Conservation (phyloP, 2,113 vertebrate species). For the Muntiacus reevesi region DNA sequence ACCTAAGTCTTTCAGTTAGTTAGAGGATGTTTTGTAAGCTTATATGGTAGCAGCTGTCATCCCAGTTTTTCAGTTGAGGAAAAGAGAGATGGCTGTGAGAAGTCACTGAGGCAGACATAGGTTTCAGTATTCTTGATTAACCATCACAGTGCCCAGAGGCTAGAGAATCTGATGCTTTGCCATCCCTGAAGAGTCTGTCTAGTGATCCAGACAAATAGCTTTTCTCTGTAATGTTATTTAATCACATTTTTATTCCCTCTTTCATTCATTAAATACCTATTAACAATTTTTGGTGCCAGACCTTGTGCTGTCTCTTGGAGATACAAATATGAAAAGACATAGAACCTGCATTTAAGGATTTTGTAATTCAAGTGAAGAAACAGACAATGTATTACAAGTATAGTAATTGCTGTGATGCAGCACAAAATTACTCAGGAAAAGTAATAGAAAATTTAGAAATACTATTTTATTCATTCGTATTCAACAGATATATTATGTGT, state of each 20-base stretch:
- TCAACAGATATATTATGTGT: background rate
- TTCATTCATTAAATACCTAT: background rate
- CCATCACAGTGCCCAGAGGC: background rate
- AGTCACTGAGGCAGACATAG: background rate
- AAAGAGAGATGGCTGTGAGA: background rate
- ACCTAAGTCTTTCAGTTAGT: background rate
- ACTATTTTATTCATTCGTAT: background rate
- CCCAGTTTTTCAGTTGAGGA: background rate
- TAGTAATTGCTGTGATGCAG: background rate
- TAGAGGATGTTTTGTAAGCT: background rate
- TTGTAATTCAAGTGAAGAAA: background rate
- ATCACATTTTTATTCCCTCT: background rate
- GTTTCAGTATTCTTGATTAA: background rate
- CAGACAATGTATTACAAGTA: background rate
- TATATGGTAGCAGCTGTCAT: background rate
- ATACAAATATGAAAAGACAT: background rate
- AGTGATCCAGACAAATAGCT: background rate
- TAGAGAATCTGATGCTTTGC: background rate
- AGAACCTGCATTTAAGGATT: background rate
- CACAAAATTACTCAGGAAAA: background rate
- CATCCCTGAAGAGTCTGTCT: background rate
- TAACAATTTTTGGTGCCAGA: background rate
- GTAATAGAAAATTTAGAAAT: background rate
- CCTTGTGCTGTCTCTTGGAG: background rate
- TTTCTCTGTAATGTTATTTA: background rate